phyloP scores from a whole-genome alignment of 2,888 invertebrate species.

The Thumatha senex region DNA sequence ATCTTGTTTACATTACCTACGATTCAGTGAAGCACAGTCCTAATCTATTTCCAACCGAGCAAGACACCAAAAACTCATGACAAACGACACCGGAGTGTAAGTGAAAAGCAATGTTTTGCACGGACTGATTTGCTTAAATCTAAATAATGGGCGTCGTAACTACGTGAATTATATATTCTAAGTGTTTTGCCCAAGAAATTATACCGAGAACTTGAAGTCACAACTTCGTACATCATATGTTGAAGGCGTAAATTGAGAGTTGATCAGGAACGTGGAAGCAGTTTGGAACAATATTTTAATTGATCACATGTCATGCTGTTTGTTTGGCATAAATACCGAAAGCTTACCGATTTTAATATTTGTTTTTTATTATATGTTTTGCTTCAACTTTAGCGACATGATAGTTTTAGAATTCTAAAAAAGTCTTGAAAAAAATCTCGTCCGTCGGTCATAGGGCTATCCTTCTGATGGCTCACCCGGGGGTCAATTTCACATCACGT shows the following conservation, averaged over 20 bases:
- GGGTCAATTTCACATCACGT: too few relatives aligned
- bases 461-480: too few relatives aligned
- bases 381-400: too few relatives aligned
- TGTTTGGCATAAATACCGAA: too few relatives aligned
- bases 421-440: too few relatives aligned
- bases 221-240: conserved; percentile 25
- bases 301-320: not conserved
- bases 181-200: conserved; percentile 65
- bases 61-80: conserved; percentile 67
- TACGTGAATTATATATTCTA: conserved; percentile 63
- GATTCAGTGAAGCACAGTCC: conserved; percentile 1
- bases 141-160: conserved; percentile 68
- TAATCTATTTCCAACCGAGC: conserved; percentile 33
- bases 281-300: not conserved
- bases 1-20: not conserved
- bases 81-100: conserved; percentile 68
- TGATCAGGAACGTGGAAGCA: not conserved
- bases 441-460: too few relatives aligned
- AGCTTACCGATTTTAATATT: too few relatives aligned
- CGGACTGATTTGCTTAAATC: conserved; percentile 76
- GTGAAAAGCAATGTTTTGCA: conserved; percentile 77
- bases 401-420: too few relatives aligned
- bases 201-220: conserved; percentile 47
- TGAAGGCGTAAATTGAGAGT: conserved; percentile 3
- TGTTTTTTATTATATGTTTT: too few relatives aligned